These are phyloP conservation scores for Squalus acanthias DNA, from an alignment of 2,797 vertebrate genomes.

Conservation along the genomic window DNA sequence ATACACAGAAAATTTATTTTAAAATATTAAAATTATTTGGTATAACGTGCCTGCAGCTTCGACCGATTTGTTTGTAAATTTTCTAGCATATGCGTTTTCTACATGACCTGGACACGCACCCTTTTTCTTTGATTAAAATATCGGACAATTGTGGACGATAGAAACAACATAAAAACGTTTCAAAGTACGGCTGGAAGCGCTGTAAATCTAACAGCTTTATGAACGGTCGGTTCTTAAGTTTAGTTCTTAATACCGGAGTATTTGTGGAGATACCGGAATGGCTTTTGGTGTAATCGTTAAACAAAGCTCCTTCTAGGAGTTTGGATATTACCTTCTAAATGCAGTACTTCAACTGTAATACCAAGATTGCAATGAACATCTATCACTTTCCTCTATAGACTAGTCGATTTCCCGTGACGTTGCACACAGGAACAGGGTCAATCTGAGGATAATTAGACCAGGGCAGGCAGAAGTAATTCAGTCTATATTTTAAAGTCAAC, in stretches of 20 bases:
- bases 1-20: conserved; percentile 13
- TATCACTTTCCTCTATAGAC: not conserved
- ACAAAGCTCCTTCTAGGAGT: not conserved
- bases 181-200: not conserved
- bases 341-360: not conserved
- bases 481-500: not conserved
- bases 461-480: not conserved
- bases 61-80: not conserved
- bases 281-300: not conserved
- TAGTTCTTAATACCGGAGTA: not conserved
- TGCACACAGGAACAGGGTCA: not conserved
- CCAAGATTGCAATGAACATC: not conserved
- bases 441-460: not conserved
- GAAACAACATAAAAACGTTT: not conserved
- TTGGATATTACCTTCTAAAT: not conserved
- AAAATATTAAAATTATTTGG: conserved; percentile 20
- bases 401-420: not conserved
- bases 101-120: too few species aligned
- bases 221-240: not conserved
- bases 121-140: not conserved
- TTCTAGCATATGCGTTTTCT: not conserved
- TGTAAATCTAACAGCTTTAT: not conserved
- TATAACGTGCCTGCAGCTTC: conserved; percentile 5
- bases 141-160: not conserved
- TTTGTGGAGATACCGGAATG: not conserved